Conservation (phyloP, 2,113 vertebrate genomes). For the Nymphicus hollandicus region DNA sequence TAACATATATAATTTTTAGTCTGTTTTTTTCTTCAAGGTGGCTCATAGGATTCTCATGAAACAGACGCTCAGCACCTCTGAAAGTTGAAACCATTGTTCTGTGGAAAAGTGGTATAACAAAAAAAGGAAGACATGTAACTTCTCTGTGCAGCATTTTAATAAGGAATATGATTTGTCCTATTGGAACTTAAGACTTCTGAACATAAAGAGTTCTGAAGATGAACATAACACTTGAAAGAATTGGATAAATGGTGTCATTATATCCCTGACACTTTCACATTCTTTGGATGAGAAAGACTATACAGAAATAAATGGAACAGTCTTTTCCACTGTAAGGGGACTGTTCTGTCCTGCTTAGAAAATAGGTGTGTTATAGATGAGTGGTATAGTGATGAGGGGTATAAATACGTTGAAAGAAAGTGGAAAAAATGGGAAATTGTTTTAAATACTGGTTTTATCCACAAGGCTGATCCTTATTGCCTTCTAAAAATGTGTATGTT, state of each 20-base stretch:
- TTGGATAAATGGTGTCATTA: conserved; percentile 1
- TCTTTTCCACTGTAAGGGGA: not conserved
- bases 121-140: not conserved
- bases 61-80: not conserved
- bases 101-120: not conserved
- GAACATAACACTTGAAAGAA: not conserved
- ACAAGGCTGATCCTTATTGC: not conserved
- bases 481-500: not conserved
- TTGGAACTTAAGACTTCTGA: not conserved
- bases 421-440: not conserved
- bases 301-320: not conserved
- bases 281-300: not conserved
- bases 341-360: not conserved
- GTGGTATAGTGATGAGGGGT: not conserved
- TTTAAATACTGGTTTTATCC: not conserved
- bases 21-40: not conserved
- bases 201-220: not conserved
- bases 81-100: not conserved
- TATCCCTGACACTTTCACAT: not conserved
- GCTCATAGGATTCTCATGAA: not conserved
- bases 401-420: not conserved
- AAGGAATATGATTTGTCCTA: not conserved
- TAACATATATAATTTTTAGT: not conserved
- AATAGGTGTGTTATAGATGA: not conserved
- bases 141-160: not conserved